Percentiles rank a stretch among this genome's conserved stretches.
Evolutionary conservation across 2,113 vertebrate species (phyloP).

Genomic region (Ramphastos sulfuratus): DNA sequence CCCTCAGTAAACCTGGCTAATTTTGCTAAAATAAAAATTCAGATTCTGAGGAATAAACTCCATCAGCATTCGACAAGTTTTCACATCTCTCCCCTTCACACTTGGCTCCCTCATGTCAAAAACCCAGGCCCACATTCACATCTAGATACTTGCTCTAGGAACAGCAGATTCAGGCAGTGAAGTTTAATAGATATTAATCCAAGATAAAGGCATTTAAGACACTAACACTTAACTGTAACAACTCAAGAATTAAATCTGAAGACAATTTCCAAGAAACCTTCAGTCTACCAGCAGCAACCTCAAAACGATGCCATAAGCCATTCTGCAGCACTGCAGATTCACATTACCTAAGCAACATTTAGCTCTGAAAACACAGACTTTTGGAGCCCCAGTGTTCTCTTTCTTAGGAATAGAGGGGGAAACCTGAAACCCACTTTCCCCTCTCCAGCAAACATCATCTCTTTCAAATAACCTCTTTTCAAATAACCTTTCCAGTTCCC

Average conservation of each 20-base stretch:
- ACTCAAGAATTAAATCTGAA: background rate
- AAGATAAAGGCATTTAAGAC: background rate
- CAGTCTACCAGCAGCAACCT: background rate
- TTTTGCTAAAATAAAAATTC: background rate
- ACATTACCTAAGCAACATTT: background rate
- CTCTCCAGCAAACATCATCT: background rate
- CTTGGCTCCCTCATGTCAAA: accelerated
- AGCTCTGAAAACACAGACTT: background rate
- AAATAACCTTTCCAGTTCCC: background rate
- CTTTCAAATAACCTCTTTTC: too few relatives aligned
- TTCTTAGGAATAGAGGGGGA: background rate
- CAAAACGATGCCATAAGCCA: background rate
- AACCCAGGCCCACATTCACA: background rate
- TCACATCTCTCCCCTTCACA: background rate
- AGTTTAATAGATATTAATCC: background rate
- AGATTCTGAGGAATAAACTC: background rate
- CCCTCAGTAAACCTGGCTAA: background rate
- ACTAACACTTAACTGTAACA: background rate
- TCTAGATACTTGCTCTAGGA: background rate
- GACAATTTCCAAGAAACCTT: background rate
- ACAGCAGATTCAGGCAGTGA: background rate
- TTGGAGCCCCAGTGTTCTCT: background rate
- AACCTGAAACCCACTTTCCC: conserved; percentile 6
- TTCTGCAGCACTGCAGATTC: background rate
- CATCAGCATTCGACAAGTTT: background rate